phyloP scores from a whole-genome alignment of 2,797 vertebrate genomes.

The Vespertilio murinus region DNA sequence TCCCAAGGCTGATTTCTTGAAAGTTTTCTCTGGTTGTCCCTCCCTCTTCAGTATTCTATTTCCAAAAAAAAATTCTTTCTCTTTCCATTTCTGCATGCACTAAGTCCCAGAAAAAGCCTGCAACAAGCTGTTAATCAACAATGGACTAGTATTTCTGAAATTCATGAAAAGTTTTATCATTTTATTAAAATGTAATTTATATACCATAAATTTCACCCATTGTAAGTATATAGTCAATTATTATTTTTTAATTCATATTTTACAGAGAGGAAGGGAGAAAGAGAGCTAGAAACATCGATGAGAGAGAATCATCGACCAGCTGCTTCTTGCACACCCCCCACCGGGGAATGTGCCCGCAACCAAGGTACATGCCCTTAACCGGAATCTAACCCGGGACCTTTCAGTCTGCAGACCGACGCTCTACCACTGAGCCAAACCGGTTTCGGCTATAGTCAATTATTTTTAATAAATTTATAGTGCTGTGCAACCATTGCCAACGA shows the following conservation, averaged over 20 bases:
- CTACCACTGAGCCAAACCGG: too few species aligned
- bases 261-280: too few species aligned
- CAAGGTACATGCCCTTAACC: too few species aligned
- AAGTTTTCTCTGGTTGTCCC: background rate
- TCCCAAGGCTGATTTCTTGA: background rate
- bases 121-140: background rate
- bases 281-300: too few species aligned
- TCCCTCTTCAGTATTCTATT: background rate
- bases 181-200: background rate
- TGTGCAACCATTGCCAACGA: background rate
- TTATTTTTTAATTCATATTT: too few species aligned
- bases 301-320: too few species aligned
- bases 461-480: constrained; percentile 13
- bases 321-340: too few species aligned
- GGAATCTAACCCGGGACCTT: too few species aligned
- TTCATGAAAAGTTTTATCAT: background rate
- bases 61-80: constrained; percentile 12
- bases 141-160: background rate
- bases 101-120: background rate
- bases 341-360: too few species aligned
- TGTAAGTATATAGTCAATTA: background rate
- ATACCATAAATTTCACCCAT: background rate
- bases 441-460: background rate
- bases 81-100: background rate
- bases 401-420: too few species aligned